These are phyloP conservation scores for Amphipoea lucens DNA, from an alignment of 2,888 invertebrate genomes.

Conservation along the genomic window DNA sequence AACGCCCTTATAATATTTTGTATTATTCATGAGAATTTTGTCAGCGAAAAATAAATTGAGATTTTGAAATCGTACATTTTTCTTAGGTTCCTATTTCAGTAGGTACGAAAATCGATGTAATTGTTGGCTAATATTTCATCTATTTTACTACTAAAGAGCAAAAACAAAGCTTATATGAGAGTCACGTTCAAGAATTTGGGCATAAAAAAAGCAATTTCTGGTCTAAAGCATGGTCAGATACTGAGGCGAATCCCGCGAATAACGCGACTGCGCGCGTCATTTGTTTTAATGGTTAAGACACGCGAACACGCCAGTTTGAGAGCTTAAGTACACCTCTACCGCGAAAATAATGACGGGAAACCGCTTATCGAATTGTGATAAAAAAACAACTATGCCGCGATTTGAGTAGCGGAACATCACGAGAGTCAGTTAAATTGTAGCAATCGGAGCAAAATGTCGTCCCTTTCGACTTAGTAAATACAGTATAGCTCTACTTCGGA, in stretches of 20 bases:
- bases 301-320: too few species aligned
- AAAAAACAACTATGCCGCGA: too few species aligned
- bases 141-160: background rate
- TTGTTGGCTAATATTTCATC: background rate
- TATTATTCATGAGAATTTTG: background rate
- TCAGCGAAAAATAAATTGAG: background rate
- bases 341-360: too few species aligned
- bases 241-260: too few species aligned
- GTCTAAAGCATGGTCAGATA: background rate
- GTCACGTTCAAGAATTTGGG: background rate
- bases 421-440: too few species aligned
- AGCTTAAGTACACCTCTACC: too few species aligned
- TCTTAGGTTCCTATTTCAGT: background rate
- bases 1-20: background rate
- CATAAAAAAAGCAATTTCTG: background rate
- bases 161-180: background rate
- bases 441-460: too few species aligned
- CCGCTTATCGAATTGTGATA: too few species aligned
- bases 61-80: background rate
- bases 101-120: background rate
- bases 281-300: background rate
- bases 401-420: too few species aligned
- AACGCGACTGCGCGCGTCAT: background rate
- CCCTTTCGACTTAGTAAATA: too few species aligned
- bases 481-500: too few species aligned